Conservation (phyloP, 2,113 vertebrate species). For the Tauraco erythrolophus region DNA sequence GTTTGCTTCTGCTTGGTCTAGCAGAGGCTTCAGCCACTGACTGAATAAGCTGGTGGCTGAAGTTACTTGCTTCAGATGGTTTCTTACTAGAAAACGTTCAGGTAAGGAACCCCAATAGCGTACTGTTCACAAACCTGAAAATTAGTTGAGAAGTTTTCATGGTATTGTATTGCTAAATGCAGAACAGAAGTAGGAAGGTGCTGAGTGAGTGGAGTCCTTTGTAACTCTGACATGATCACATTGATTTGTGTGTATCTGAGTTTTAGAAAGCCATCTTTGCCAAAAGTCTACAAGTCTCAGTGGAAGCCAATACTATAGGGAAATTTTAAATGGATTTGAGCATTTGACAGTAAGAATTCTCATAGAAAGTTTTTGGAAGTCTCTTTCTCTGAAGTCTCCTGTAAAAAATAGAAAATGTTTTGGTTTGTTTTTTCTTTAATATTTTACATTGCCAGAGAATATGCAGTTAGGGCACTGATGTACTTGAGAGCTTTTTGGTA, state of each 20-base stretch:
- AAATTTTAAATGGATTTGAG: neutral
- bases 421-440: neutral
- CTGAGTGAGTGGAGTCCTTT: neutral
- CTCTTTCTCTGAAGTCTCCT: neutral
- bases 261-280: neutral
- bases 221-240: rapidly evolving
- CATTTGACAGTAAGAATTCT: neutral
- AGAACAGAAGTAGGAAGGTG: neutral
- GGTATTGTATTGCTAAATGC: neutral
- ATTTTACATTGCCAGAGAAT: neutral
- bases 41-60: neutral
- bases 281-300: neutral
- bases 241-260: neutral
- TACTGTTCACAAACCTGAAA: neutral
- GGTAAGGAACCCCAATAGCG: rapidly evolving
- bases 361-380: neutral
- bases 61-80: neutral
- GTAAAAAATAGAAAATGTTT: neutral
- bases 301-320: rapidly evolving
- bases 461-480: neutral
- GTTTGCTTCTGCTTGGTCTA: neutral
- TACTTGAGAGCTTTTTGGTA: neutral
- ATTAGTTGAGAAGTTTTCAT: neutral
- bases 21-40: neutral
- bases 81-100: neutral